Percentiles rank a stretch among this genome's conserved stretches.
These are phyloP conservation scores for Tricholauxania praeusta DNA, from an alignment of 2,888 invertebrate species.

Conservation along the genomic window DNA sequence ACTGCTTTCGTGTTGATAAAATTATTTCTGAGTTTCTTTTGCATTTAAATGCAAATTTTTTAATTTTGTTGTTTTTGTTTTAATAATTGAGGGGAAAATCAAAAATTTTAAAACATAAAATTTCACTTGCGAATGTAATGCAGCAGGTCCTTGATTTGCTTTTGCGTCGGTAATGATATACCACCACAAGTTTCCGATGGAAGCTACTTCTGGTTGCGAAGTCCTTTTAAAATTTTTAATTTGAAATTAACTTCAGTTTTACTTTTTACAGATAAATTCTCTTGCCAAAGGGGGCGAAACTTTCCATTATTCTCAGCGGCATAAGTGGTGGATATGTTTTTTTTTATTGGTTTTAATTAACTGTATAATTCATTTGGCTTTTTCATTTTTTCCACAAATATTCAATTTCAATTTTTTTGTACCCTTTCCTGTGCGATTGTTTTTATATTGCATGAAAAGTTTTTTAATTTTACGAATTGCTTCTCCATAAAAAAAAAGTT, in stretches of 20 bases:
- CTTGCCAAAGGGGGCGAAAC: too few relatives aligned
- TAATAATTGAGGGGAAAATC: conserved; percentile 47
- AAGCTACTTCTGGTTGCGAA: conserved; percentile 9
- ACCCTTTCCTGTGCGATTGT: background rate
- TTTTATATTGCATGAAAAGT: background rate
- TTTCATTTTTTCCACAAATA: background rate
- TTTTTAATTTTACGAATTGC: conserved; percentile 1
- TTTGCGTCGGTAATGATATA: conserved; percentile 29
- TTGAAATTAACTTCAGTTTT: background rate
- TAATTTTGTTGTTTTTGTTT: conserved; percentile 64
- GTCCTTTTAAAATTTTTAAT: conserved; percentile 12
- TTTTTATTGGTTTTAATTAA: too few relatives aligned
- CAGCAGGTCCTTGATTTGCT: background rate
- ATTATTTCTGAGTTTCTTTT: conserved; percentile 45
- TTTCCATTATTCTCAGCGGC: too few relatives aligned
- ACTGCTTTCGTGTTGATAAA: conserved; percentile 53
- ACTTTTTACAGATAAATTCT: too few relatives aligned
- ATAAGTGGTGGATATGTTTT: too few relatives aligned
- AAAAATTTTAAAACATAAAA: background rate
- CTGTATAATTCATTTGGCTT: too few relatives aligned
- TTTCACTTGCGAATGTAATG: background rate
- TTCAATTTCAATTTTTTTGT: background rate
- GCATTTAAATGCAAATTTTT: conserved; percentile 65
- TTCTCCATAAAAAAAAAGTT: background rate
- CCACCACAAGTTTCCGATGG: conserved; percentile 14